Base-by-base conservation (phyloP, 2,113 vertebrate genomes). In the Daboia siamensis region DNA sequence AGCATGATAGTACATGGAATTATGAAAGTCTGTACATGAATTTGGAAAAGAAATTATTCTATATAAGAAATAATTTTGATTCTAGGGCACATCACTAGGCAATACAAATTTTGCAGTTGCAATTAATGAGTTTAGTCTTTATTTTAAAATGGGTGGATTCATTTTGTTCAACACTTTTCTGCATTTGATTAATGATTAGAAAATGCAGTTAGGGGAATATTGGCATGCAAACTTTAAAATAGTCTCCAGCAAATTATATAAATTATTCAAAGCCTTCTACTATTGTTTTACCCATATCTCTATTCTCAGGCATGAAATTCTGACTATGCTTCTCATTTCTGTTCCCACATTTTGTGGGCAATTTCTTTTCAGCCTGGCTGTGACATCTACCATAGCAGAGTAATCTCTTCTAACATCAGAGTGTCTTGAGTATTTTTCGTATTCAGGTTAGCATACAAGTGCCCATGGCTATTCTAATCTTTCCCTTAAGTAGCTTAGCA, bases 361-460 rank as follows among this genome's bases (percentile, higher is more conserved):
- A 94, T 94, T 95, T 91, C 84, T 92, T 89, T 91, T 46, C 93
- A 13, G 61, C 57, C 93, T 93, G 85, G 93, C 87, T 93, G n/a
- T 33, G 13, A 13, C 64, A 80, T 1, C 74, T 39, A 51, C 8
- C 48, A 51, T 51, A 80, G 33, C 44, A 87, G 20, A 55, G 24
- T 51, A 39, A 91, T 85, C 88, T 61, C 91, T 94, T 91, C 64
- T 93, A 91, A 89, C 46, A 91, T 54, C 87, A 61, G 5, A 26
- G 87, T 33, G 33, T 61, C 56, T 69, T 86, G 39, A 54, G 85
- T 91, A 92, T 94, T 92, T 90, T 90, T 93, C 51, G 69, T 52
- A 91, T 91, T 48, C 52, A 90, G 64, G 90, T 95, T 17, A 39
- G 6, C 91, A 89, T 87, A 80, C 33, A 3, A 17, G 89, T 55